A percentile compares a stretch with the other conserved stretches of the same genome.
phyloP scores from a whole-genome alignment of 2,113 vertebrate species.

The Myocastor coypus region DNA sequence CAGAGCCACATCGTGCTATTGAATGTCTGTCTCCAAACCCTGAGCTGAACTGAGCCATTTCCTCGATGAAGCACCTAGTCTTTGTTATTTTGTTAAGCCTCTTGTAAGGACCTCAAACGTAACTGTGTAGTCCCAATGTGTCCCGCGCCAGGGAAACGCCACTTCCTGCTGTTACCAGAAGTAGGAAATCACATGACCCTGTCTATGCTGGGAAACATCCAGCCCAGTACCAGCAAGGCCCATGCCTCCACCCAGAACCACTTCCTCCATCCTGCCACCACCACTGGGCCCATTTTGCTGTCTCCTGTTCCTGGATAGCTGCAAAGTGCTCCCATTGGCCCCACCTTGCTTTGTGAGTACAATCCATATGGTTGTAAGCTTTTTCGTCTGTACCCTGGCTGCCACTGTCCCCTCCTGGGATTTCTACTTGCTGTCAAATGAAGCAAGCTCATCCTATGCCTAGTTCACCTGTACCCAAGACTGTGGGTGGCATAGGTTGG shows the following conservation, averaged over 20 bases:
- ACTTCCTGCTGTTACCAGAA: not conserved
- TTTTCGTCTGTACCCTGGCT: not conserved
- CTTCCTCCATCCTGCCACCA: not conserved
- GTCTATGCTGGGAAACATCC: not conserved
- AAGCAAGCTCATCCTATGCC: not conserved
- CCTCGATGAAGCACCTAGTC: not conserved
- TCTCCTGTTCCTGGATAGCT: not conserved
- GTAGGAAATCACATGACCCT: not conserved
- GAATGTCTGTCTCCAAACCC: not conserved
- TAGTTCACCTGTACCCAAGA: not conserved
- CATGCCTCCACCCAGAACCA: not conserved
- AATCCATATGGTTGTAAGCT: not conserved
- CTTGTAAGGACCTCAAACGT: not conserved
- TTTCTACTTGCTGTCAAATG: not conserved
- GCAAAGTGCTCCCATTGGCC: not conserved
- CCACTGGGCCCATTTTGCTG: too few relatives aligned
- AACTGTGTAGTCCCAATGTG: not conserved
- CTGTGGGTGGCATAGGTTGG: not conserved
- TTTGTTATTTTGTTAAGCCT: not conserved
- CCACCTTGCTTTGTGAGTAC: not conserved
- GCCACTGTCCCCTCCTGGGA: not conserved
- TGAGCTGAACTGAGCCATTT: not conserved
- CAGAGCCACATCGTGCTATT: not conserved
- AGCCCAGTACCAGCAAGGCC: not conserved
- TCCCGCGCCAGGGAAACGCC: not conserved